Conservation (phyloP, 2,888 invertebrate genomes). For the Habroteleia sp. region DNA sequence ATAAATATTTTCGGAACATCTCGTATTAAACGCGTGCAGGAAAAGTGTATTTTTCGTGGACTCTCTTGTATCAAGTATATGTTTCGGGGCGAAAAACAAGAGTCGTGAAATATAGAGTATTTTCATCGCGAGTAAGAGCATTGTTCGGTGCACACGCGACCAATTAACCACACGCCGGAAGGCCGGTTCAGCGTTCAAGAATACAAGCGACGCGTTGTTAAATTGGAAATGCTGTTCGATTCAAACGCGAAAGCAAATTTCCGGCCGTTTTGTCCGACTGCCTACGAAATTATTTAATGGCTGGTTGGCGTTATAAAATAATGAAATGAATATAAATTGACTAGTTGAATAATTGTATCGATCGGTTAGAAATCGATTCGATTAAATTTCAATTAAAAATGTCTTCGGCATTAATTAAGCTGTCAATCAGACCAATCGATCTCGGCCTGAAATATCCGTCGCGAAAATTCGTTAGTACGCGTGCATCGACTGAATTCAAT, state of each 20-base stretch:
- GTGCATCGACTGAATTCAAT: slow-evolving; percentile 10
- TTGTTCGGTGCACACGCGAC: slow-evolving; percentile 26
- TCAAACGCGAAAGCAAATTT: not conserved
- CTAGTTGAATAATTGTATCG: not conserved
- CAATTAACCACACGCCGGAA: slow-evolving; percentile 26
- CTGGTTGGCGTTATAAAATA: not conserved
- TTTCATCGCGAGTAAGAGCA: slow-evolving; percentile 27
- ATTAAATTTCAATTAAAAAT: slow-evolving; percentile 8
- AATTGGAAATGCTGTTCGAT: slow-evolving; percentile 13
- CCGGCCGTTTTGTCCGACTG: not conserved
- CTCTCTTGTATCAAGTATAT: not conserved
- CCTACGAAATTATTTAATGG: slow-evolving; percentile 2
- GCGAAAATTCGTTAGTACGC: not conserved
- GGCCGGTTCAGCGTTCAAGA: slow-evolving; percentile 12
- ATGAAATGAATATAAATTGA: not conserved
- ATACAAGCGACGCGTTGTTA: slow-evolving; percentile 12
- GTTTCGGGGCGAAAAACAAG: not conserved
- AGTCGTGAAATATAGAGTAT: slow-evolving; percentile 2
- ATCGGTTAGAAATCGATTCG: not conserved
- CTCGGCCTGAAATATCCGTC: not conserved
- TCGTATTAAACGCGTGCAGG: no score
- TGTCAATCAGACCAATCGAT: slow-evolving; percentile 12
- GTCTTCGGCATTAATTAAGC: slow-evolving; percentile 10
- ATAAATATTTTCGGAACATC: no score
- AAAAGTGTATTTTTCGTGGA: slow-evolving; percentile 10